Percentiles rank a stretch among this genome's conserved stretches.
phyloP scores from a whole-genome alignment of 2,113 vertebrate genomes.

The Corvus moneduloides region DNA sequence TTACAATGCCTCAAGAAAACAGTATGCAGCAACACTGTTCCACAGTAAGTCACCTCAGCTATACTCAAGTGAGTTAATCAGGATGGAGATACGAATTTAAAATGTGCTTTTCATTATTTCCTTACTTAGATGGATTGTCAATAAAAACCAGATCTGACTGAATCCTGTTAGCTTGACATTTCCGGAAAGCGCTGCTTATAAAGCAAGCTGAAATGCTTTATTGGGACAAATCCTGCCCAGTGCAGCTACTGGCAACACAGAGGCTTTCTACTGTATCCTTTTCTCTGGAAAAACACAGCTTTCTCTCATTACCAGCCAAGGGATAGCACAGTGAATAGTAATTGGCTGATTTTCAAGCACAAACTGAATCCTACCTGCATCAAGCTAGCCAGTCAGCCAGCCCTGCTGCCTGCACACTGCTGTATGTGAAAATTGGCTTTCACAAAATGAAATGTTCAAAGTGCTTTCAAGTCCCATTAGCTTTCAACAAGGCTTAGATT shows the following conservation, averaged over 20 bases:
- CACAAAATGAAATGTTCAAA: conserved; percentile 25
- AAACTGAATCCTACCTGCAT: conserved; percentile 33
- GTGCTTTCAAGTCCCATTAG: conserved; percentile 52
- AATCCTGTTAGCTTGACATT: conserved; percentile 24
- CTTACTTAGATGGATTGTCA: conserved; percentile 19
- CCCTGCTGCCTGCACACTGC: not conserved
- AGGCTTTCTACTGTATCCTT: not conserved
- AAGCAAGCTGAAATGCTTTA: conserved; percentile 2
- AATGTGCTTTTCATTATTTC: not conserved
- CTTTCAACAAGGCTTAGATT: conserved; percentile 22
- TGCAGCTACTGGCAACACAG: not conserved
- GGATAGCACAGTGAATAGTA: conserved; percentile 30
- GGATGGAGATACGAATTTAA: not conserved
- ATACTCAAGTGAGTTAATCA: not conserved
- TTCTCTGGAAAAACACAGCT: not conserved
- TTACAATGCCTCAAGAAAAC: not conserved
- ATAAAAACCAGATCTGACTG: conserved; percentile 11
- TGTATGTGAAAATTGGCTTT: conserved; percentile 5
- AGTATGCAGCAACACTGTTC: not conserved
- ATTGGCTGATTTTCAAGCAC: conserved; percentile 52
- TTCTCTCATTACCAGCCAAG: conserved; percentile 20
- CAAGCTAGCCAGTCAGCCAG: not conserved
- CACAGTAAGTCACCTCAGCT: not conserved
- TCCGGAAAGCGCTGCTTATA: not conserved
- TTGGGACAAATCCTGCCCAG: not conserved